Conservation (phyloP, 2,888 invertebrate genomes). For the Stegophylla sp. region DNA sequence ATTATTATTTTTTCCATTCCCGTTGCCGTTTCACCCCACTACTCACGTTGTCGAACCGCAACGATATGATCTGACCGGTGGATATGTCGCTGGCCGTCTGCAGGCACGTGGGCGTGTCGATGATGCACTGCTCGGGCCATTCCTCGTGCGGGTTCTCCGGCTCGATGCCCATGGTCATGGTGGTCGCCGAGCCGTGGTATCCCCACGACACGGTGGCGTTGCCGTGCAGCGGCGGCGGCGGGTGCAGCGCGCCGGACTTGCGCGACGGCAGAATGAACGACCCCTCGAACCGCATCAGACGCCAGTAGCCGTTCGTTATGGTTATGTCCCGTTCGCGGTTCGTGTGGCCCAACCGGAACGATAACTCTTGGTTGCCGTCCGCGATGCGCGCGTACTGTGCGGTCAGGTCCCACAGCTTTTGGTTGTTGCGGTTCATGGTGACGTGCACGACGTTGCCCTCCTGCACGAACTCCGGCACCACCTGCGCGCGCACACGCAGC, state of each 20-base stretch:
- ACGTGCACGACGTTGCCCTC: constrained; percentile 61
- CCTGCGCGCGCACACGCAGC: constrained; percentile 56
- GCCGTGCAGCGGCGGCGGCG: constrained; percentile 62
- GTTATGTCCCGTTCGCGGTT: constrained; percentile 48
- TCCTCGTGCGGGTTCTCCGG: constrained; percentile 59
- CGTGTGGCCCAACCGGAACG: constrained; percentile 62
- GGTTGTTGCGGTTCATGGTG: constrained; percentile 62
- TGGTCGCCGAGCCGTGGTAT: constrained; percentile 62
- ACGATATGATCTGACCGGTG: constrained; percentile 62
- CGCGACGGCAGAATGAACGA: constrained; percentile 62
- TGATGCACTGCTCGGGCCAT: constrained; percentile 60
- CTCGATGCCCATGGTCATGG: constrained; percentile 61
- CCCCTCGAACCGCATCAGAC: constrained; percentile 63
- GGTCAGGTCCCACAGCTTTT: constrained; percentile 62
- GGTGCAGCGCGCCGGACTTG: constrained; percentile 62
- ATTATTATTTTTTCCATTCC: too few relatives aligned
- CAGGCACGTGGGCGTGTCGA: constrained; percentile 62
- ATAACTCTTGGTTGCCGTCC: constrained; percentile 62
- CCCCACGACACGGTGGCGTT: constrained; percentile 63
- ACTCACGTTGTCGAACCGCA: constrained; percentile 63
- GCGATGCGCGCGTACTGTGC: constrained; percentile 61
- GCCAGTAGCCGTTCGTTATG: constrained; percentile 61
- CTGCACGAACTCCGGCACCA: constrained; percentile 61
- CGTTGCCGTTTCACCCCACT: too few relatives aligned
- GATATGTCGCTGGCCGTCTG: constrained; percentile 63